These are phyloP conservation scores for Bergia puertoricense DNA, from an alignment of 92 coral and sea anemone genomes.

Conservation along the genomic window DNA sequence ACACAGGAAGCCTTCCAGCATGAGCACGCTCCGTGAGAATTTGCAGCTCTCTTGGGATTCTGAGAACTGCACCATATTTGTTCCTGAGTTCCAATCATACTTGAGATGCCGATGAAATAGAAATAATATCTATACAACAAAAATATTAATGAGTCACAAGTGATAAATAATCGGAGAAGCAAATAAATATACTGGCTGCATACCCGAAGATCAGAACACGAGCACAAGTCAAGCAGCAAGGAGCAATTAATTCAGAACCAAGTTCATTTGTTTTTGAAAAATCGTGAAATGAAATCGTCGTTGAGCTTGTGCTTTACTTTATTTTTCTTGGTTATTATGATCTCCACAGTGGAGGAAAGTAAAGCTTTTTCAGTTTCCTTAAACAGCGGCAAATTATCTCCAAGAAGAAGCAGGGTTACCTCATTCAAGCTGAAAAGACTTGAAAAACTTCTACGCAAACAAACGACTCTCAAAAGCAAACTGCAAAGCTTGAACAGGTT, in stretches of 20 bases:
- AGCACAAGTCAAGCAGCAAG: not conserved
- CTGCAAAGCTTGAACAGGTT: too few relatives aligned
- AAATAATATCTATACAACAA: too few relatives aligned
- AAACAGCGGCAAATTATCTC: not conserved
- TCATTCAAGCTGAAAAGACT: not conserved
- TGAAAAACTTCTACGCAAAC: too few relatives aligned
- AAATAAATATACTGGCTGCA: not conserved
- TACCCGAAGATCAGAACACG: constrained; percentile 1
- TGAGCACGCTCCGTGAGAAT: not conserved
- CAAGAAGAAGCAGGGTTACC: constrained; percentile 3
- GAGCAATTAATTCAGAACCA: not conserved
- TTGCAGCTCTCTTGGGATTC: not conserved
- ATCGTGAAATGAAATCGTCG: constrained; percentile 8
- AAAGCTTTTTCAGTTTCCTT: too few relatives aligned
- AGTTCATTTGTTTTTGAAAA: not conserved
- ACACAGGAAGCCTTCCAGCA: not conserved
- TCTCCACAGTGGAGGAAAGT: too few relatives aligned
- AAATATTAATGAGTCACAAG: not conserved
- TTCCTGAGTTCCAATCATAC: too few relatives aligned
- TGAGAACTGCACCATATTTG: constrained; percentile 11
- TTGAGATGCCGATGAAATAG: too few relatives aligned
- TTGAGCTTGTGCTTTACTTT: not conserved
- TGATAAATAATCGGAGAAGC: not conserved
- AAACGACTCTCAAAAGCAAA: too few relatives aligned
- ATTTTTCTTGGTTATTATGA: too few relatives aligned